A percentile compares a stretch with the other conserved stretches of the same genome.
These are phyloP conservation scores for Heliconius ismenius DNA, from an alignment of 2,888 invertebrate genomes.

Conservation along the genomic window DNA sequence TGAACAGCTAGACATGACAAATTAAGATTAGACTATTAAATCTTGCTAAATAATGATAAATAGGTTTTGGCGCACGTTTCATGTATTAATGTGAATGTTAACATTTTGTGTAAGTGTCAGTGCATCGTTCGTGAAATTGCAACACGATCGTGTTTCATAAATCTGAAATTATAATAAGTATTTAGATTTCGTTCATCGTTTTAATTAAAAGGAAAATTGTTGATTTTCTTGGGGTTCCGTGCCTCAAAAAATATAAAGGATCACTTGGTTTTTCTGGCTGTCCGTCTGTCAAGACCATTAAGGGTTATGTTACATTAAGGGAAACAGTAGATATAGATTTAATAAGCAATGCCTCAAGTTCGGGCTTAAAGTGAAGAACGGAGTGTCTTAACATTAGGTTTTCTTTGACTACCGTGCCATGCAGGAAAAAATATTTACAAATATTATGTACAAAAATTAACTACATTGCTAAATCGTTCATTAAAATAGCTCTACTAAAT, in stretches of 20 bases:
- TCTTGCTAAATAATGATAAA: constrained; percentile 22
- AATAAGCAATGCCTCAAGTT: not conserved
- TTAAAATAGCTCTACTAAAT: not conserved
- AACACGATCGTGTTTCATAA: not conserved
- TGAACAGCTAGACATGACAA: constrained; percentile 4
- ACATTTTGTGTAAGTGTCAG: constrained; percentile 10
- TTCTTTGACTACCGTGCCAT: not conserved
- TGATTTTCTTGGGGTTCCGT: too few species aligned
- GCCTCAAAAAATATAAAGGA: too few species aligned
- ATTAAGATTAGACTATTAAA: constrained; percentile 9
- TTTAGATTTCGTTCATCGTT: not conserved
- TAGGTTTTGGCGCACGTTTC: constrained; percentile 10
- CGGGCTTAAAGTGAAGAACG: not conserved
- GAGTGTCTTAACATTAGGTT: not conserved
- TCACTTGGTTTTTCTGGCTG: too few species aligned
- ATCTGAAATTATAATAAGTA: not conserved
- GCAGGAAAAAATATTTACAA: too few species aligned
- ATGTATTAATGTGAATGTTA: constrained; percentile 2
- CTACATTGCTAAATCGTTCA: not conserved
- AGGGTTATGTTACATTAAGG: too few species aligned
- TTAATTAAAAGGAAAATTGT: not conserved
- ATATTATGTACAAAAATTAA: not conserved
- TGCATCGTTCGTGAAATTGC: constrained; percentile 5
- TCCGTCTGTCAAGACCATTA: too few species aligned
- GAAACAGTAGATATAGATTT: not conserved